Evolutionary conservation across 2,888 invertebrate species (phyloP).

Genomic region (Chydorus sphaericus): DNA sequence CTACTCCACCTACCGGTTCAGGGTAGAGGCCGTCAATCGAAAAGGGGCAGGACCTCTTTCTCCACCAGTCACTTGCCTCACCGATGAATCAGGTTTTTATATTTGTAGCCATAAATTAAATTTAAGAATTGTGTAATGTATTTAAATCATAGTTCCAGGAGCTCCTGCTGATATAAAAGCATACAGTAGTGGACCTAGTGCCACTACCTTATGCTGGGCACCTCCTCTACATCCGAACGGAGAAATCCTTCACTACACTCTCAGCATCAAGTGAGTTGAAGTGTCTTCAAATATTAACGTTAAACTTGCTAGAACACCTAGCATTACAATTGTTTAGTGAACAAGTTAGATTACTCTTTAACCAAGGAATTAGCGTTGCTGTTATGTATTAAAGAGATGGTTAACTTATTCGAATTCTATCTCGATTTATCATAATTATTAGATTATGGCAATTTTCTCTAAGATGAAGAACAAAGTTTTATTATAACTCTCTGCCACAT

Average conservation of each 20-base stretch:
- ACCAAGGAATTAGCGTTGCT: no score
- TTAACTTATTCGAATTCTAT: no score
- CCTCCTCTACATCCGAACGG: conserved; percentile 75
- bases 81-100: conserved; percentile 29
- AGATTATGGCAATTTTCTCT: no score
- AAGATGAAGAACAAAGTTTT: no score
- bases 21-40: conserved; percentile 30
- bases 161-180: conserved; percentile 31
- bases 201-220: conserved; percentile 46
- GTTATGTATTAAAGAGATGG: no score
- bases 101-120: no score
- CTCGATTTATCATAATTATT: no score
- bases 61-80: conserved; percentile 27
- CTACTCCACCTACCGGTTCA: conserved; percentile 32
- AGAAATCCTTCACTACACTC: conserved; percentile 61
- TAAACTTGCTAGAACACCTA: no score
- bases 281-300: no score
- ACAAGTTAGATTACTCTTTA: no score
- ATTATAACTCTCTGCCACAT: no score
- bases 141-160: conserved; percentile 27
- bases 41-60: conserved; percentile 31
- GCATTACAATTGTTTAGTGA: no score
- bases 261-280: conserved; percentile 36
- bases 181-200: conserved; percentile 26
- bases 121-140: neutral